These are phyloP conservation scores for Diploscapter pachys DNA, from an alignment of 1,140 invertebrate genomes.

Conservation along the genomic window DNA sequence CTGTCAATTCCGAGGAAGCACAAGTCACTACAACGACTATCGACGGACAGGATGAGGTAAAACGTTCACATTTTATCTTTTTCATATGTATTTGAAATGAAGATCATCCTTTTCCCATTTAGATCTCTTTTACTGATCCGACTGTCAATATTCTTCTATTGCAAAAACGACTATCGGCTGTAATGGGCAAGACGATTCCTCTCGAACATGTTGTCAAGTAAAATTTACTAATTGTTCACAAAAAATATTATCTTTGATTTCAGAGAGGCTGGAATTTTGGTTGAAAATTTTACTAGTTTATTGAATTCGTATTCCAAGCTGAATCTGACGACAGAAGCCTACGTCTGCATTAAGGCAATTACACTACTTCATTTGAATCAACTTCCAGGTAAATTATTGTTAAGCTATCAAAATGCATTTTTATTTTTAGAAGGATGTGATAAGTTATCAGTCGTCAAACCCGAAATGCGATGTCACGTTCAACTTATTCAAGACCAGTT, in stretches of 20 bases:
- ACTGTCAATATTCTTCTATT: slow-evolving; percentile 47
- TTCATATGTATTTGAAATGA: not conserved
- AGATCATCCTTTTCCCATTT: not conserved
- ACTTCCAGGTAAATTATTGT: slow-evolving; percentile 2
- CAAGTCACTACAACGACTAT: slow-evolving; percentile 27
- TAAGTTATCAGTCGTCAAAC: slow-evolving; percentile 16
- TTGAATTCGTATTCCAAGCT: slow-evolving; percentile 51
- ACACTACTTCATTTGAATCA: slow-evolving; percentile 54
- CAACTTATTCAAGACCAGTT: slow-evolving; percentile 56
- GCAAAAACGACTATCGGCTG: slow-evolving; percentile 49
- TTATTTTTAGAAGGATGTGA: too few species aligned
- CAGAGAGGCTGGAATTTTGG: slow-evolving; percentile 59
- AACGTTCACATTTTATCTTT: not conserved
- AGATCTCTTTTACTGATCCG: slow-evolving; percentile 46
- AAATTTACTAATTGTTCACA: slow-evolving; percentile 6
- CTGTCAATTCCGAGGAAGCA: not conserved
- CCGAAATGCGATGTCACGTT: slow-evolving; percentile 41
- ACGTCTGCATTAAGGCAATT: slow-evolving; percentile 60
- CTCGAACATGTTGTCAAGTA: slow-evolving; percentile 52
- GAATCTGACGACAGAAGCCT: slow-evolving; percentile 57
- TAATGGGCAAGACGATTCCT: slow-evolving; percentile 55
- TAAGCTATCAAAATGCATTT: not conserved
- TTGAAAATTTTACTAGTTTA: slow-evolving; percentile 59
- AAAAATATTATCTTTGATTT: not conserved
- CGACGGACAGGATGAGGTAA: slow-evolving; percentile 27